Conservation (phyloP, 1,140 invertebrate species). For the Triops cancriformis region DNA sequence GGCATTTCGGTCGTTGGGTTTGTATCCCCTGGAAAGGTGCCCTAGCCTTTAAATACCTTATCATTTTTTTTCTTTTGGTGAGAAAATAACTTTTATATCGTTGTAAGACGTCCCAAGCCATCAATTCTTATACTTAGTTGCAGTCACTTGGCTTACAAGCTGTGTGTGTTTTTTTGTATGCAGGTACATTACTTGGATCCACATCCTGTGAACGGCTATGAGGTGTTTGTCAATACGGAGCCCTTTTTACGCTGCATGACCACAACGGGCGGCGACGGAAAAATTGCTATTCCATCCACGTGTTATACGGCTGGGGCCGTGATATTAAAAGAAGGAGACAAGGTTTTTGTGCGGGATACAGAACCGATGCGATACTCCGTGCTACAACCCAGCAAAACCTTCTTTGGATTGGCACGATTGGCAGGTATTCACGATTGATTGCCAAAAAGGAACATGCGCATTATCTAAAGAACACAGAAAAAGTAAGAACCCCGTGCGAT, state of each 20-base stretch:
- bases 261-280: constrained; percentile 41
- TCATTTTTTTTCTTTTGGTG: background rate
- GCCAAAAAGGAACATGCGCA: background rate
- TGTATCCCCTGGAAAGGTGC: background rate
- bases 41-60: background rate
- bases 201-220: constrained; percentile 54
- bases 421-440: constrained; percentile 43
- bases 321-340: constrained; percentile 52
- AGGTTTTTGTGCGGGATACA: constrained; percentile 55
- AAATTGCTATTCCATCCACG: constrained; percentile 39
- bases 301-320: constrained; percentile 63
- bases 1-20: background rate
- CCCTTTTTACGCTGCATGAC: constrained; percentile 50
- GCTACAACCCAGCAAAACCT: constrained; percentile 63
- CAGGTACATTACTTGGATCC: constrained; percentile 55
- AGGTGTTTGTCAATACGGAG: constrained; percentile 42
- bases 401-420: constrained; percentile 67
- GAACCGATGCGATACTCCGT: constrained; percentile 56
- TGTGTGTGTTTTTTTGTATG: background rate
- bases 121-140: background rate
- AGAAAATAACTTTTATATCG: constrained; percentile 1
- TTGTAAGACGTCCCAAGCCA: background rate
- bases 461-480: background rate
- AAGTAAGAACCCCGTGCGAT: background rate
- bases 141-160: background rate